Evolutionary conservation across 2,888 invertebrate genomes (phyloP).

Genomic region (Drosophila anomalata): DNA sequence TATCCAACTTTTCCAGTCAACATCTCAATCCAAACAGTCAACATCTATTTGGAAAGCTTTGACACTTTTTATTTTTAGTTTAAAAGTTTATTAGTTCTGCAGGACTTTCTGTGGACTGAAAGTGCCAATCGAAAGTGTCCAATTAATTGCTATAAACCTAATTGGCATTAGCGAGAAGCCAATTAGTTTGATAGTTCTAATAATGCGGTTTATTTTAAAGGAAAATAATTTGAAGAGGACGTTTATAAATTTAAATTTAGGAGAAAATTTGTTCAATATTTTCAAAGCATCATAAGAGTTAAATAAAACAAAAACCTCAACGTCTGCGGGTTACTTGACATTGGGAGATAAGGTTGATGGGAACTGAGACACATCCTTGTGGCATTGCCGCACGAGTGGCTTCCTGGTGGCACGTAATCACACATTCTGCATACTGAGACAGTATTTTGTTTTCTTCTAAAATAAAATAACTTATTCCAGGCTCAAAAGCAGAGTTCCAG

Average conservation of each 20-base stretch:
- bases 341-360: constrained; percentile 39
- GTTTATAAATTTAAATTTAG: too few relatives aligned
- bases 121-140: background rate
- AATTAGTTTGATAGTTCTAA: background rate
- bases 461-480: constrained; percentile 30
- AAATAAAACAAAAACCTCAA: constrained; percentile 38
- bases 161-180: background rate
- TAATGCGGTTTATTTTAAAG: too few relatives aligned
- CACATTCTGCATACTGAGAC: constrained; percentile 39
- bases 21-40: constrained; percentile 3
- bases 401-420: constrained; percentile 61
- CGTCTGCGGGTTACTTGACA: constrained; percentile 70
- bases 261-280: background rate
- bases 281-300: constrained; percentile 26
- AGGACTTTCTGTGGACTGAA: background rate
- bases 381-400: constrained; percentile 59
- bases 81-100: background rate
- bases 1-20: background rate
- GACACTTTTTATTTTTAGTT: background rate
- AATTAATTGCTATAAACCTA: constrained; percentile 1
- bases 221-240: too few relatives aligned
- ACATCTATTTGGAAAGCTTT: background rate
- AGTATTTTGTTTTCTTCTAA: background rate
- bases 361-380: constrained; percentile 23
- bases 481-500: constrained; percentile 31